A percentile compares a stretch with the other conserved stretches of the same genome.
Evolutionary conservation across 2,113 vertebrate species (phyloP).

Genomic region (Alligator mississippiensis): DNA sequence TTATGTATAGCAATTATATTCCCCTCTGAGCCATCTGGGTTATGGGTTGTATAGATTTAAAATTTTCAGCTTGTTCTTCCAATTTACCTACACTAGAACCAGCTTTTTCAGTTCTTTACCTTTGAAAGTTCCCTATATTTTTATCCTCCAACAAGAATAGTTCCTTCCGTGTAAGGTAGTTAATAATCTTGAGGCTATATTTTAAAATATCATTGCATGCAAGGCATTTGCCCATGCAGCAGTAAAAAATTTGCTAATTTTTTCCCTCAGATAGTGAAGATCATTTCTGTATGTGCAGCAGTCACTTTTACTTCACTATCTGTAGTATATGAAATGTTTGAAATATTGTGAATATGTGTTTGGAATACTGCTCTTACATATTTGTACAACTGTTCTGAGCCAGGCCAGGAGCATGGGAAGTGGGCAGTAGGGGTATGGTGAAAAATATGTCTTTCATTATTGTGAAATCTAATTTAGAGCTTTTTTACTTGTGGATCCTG

Average conservation of each 20-base stretch:
- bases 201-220: constrained; percentile 21
- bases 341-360: neutral
- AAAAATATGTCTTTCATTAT: neutral
- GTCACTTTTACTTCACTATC: neutral
- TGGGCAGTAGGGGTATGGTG: neutral
- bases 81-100: constrained; percentile 62
- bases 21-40: constrained; percentile 68
- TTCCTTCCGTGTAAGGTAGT: constrained; percentile 24
- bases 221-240: neutral
- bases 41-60: constrained; percentile 69
- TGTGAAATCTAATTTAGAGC: neutral
- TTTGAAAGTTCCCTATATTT: constrained; percentile 47
- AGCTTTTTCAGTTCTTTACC: constrained; percentile 58
- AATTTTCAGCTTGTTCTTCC: constrained; percentile 69
- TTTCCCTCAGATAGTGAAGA: neutral
- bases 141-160: constrained; percentile 36
- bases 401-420: neutral
- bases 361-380: neutral
- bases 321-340: neutral
- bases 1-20: constrained; percentile 76
- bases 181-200: constrained; percentile 24
- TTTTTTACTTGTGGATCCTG: neutral
- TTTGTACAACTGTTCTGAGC: neutral
- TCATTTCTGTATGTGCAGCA: neutral
- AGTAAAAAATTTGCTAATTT: constrained; percentile 30